phyloP scores from a whole-genome alignment of 2,888 invertebrate species.

The Netelia melanura region DNA sequence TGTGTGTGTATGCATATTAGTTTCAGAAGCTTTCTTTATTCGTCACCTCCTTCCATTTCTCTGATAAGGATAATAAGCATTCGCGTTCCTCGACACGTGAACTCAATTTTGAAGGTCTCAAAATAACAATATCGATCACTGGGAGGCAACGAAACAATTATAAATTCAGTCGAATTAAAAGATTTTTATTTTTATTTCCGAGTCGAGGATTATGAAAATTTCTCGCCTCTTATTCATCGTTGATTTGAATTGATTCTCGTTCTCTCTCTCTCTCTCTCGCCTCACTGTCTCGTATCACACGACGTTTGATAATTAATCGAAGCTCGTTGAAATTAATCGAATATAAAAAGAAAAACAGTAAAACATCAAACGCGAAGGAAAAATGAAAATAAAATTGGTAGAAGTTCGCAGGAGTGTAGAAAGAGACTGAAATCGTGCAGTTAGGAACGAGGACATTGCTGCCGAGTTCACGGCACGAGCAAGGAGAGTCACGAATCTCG shows the following conservation, averaged over 20 bases:
- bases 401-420: background rate
- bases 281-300: too few species aligned
- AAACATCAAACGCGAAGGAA: background rate
- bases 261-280: too few species aligned
- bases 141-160: too few species aligned
- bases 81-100: background rate
- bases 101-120: background rate
- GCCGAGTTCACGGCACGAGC: conserved; percentile 24
- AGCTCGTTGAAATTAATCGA: too few species aligned
- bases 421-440: background rate
- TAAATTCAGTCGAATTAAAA: too few species aligned
- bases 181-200: too few species aligned
- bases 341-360: too few species aligned
- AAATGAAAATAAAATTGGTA: background rate
- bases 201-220: too few species aligned
- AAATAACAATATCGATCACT: background rate
- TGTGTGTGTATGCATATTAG: background rate
- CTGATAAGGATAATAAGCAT: background rate
- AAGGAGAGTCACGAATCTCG: conserved; percentile 32
- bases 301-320: too few species aligned
- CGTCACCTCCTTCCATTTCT: background rate
- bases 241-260: too few species aligned
- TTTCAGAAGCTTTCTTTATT: background rate
- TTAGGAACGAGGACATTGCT: conserved; percentile 25
- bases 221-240: too few species aligned